Evolutionary conservation across 2,888 invertebrate species (phyloP).

Genomic region (Drosophila putrida): DNA sequence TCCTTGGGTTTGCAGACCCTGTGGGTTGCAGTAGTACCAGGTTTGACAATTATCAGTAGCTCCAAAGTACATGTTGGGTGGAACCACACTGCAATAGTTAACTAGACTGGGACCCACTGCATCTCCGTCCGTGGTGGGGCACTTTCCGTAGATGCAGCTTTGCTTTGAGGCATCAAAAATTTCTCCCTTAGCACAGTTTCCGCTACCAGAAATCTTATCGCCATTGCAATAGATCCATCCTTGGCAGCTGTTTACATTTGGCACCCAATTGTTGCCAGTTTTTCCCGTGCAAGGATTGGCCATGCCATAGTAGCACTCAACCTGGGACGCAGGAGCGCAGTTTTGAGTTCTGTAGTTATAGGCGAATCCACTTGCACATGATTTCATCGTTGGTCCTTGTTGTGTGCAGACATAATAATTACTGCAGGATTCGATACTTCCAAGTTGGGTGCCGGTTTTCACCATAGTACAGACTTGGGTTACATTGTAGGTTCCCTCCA

Average conservation of each 20-base stretch:
- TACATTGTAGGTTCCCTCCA: conserved; percentile 67
- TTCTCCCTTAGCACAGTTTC: conserved; percentile 5
- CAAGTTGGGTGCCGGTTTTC: conserved; percentile 44
- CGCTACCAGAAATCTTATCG: not conserved
- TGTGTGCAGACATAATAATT: conserved; percentile 51
- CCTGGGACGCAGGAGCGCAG: conserved; percentile 38
- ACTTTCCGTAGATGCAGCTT: conserved; percentile 38
- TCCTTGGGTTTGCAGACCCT: accelerated
- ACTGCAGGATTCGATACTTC: conserved; percentile 54
- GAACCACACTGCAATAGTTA: conserved; percentile 44
- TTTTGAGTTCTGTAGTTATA: conserved; percentile 23
- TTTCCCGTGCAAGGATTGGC: conserved; percentile 35
- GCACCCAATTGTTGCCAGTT: conserved; percentile 39
- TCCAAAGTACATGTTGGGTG: conserved; percentile 44
- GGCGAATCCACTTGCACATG: conserved; percentile 34
- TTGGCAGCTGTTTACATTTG: conserved; percentile 33
- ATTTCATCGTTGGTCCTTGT: conserved; percentile 33
- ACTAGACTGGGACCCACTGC: not conserved
- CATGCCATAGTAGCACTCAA: conserved; percentile 52
- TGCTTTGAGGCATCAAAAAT: not conserved
- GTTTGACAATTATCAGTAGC: not conserved
- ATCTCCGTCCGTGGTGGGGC: not conserved
- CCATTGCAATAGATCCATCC: conserved; percentile 36
- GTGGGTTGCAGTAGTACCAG: conserved; percentile 39
- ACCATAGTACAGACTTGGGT: conserved; percentile 51